Evolutionary conservation across 2,888 invertebrate genomes (phyloP), one percentile per base, ranked within the genome.

Genomic region (Lasioglossum figueresi): DNA sequence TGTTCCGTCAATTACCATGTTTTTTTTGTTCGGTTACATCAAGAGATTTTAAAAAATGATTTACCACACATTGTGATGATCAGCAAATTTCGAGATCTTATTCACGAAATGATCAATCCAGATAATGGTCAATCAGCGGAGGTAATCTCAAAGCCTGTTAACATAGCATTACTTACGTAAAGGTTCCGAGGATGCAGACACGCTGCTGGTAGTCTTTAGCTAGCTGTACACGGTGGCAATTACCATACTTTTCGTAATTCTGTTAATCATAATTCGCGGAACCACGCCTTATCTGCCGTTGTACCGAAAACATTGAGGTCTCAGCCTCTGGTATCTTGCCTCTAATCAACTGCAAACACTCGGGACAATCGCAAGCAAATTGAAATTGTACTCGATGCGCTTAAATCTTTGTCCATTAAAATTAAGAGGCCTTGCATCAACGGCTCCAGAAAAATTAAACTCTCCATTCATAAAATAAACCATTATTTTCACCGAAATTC

Each of bases 101-200:
- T 40, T 2, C 40, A 14, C n/a, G 43, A 76, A 76, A 77, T 52
- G 37, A 43, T 40, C 31, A 43, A 16, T 16, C 12, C 34, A n/a
- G 37, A 73, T 79, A 74, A 78, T 83, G 14, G 43, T 31, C 52
- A 59, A 16, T 63, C 19, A 40, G 56, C 31, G 76, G 75, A 78
- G 76, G 40, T 34, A 68, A 85, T 88, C 70, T 66, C 45, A n/a
- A 43, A 75, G 79, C 68, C 45, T 27, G 74, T 74, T 73, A 71
- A 79, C 43, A 70, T 76, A 56, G 19, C 5, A 63, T 45, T 37
- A 48, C 75, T 87, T 88, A 83, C 76, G 63, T 84, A 80, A 85
- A 80, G 66, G 23, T 82, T 40, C 70, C 70, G 27, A 74, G 56
- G 70, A 85, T 77, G 66, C 59, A 12, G 37, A 43, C 73, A 66